Evolutionary conservation across 2,113 vertebrate species (phyloP).

Genomic region (Aythya baeri): DNA sequence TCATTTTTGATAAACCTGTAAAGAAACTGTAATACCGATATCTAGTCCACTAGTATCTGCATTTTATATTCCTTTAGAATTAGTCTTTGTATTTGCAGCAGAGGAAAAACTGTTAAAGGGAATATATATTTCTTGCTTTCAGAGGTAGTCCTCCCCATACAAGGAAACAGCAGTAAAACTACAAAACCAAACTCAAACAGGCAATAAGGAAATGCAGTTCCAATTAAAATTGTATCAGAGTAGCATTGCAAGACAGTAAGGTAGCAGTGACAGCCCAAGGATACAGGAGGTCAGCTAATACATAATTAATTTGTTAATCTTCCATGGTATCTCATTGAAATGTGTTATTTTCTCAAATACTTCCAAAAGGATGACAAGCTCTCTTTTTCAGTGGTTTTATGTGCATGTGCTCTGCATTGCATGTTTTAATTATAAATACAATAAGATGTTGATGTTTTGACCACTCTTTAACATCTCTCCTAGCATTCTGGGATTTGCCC

Average conservation of each 20-base stretch:
- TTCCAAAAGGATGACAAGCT: background rate
- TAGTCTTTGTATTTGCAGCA: too few species aligned
- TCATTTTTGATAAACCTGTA: background rate
- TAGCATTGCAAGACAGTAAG: background rate
- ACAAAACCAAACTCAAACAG: background rate
- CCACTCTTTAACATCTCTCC: background rate
- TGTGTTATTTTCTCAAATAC: constrained; percentile 10
- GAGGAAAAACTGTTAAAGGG: too few species aligned
- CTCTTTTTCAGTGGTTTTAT: background rate
- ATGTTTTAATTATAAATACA: background rate
- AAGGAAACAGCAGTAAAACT: background rate
- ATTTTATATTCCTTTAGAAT: background rate
- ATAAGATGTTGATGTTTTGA: background rate
- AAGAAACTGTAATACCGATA: background rate
- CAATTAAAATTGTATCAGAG: background rate
- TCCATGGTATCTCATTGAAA: background rate
- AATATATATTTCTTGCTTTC: background rate
- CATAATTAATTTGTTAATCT: constrained; percentile 48
- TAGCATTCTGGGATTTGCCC: background rate
- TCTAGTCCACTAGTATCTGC: background rate
- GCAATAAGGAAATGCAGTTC: background rate
- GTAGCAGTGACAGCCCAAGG: background rate
- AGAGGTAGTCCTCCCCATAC: background rate
- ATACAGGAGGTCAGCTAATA: constrained; percentile 17
- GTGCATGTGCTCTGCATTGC: background rate